These are phyloP conservation scores for Mactromeris polynyma DNA, from an alignment of 2,888 invertebrate species.

Conservation along the genomic window DNA sequence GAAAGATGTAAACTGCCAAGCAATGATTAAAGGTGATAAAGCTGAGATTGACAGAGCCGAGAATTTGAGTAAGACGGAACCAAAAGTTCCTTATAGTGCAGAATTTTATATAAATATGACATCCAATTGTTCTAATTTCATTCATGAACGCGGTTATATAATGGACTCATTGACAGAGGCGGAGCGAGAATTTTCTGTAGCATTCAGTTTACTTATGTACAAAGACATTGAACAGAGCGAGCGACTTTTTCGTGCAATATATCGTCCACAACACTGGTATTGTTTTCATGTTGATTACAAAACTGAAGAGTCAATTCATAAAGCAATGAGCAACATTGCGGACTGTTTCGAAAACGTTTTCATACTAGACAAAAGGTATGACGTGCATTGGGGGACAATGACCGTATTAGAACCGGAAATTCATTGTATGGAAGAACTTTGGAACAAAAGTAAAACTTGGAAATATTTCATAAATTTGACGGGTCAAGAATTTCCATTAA, in stretches of 20 bases:
- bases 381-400: slow-evolving; percentile 82
- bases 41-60: slow-evolving; percentile 1
- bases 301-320: slow-evolving; percentile 69
- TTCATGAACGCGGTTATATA: slow-evolving; percentile 64
- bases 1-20: slow-evolving; percentile 68
- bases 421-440: slow-evolving; percentile 82
- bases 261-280: slow-evolving; percentile 85
- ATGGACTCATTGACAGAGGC: slow-evolving; percentile 70
- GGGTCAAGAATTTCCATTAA: slow-evolving; percentile 84
- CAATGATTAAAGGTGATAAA: slow-evolving; percentile 70
- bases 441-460: slow-evolving; percentile 75
- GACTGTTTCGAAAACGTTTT: slow-evolving; percentile 84
- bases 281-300: slow-evolving; percentile 85
- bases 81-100: background rate
- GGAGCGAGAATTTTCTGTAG: slow-evolving; percentile 80
- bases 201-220: slow-evolving; percentile 82
- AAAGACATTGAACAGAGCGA: slow-evolving; percentile 82
- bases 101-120: slow-evolving; percentile 47
- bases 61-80: background rate
- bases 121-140: slow-evolving; percentile 67
- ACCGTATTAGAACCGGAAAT: slow-evolving; percentile 83
- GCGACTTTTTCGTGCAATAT: slow-evolving; percentile 82
- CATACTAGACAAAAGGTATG: slow-evolving; percentile 70
- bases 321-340: slow-evolving; percentile 73
- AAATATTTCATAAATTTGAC: slow-evolving; percentile 85